A percentile compares a stretch with the other conserved stretches of the same genome.
Conservation (phyloP, 2,797 vertebrate genomes). For the Pantherophis alleghaniensis region DNA sequence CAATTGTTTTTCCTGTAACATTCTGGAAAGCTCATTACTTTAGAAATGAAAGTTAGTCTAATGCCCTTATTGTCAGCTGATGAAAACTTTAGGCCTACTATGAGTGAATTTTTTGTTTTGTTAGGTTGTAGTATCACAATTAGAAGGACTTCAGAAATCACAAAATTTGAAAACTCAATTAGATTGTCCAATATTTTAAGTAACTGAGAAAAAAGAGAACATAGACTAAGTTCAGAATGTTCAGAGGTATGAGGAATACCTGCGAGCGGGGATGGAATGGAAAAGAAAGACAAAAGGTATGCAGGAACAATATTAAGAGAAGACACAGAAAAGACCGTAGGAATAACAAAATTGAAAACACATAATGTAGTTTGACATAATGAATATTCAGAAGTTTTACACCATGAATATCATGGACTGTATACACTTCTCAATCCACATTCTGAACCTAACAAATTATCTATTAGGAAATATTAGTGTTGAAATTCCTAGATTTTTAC, state of each 20-base stretch:
- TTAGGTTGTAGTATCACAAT: background rate
- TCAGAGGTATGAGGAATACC: background rate
- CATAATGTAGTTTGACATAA: background rate
- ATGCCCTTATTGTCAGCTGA: background rate
- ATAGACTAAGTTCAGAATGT: background rate
- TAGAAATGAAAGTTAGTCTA: background rate
- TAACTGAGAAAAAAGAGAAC: background rate
- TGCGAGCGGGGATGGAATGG: background rate
- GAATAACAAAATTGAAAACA: background rate
- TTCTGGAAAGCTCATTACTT: background rate
- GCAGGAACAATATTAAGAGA: background rate
- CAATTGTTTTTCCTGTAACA: background rate
- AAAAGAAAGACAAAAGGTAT: background rate
- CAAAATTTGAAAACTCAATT: background rate
- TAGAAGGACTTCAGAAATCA: background rate
- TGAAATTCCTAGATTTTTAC: background rate
- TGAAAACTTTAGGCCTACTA: conserved; percentile 6
- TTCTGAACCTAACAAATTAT: background rate
- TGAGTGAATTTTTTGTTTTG: background rate
- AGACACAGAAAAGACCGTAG: background rate
- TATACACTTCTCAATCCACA: background rate
- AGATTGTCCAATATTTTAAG: background rate
- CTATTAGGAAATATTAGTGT: background rate
- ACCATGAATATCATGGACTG: background rate
- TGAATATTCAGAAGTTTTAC: background rate